Evolutionary conservation across 2,113 vertebrate genomes (phyloP), one percentile per base, ranked within the genome.

Genomic region (Pyxicephalus adspersus): DNA sequence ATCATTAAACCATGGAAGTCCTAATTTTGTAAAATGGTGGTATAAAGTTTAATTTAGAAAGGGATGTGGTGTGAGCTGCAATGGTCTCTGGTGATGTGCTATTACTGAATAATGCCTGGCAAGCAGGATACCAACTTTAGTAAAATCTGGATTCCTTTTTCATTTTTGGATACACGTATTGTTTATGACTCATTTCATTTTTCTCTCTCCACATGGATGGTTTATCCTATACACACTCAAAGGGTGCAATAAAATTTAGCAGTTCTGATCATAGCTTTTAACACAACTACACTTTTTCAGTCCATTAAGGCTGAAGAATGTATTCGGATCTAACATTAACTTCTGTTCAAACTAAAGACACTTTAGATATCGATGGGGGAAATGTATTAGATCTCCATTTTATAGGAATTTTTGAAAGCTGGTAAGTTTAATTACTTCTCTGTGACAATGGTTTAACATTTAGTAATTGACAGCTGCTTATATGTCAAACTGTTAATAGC

Each of bases 331-430:
- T 79, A 54, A 79, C 64, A 79, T 79, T 19, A 26, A 34, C 54
- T 79, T 38, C 31, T 68, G n/a, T 45, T 50, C 34, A 31, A 68
- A 79, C 68, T 58, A 67, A 77, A 77, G 52, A 79, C 52, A 25
- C 68, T 64, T 67, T 64, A 79, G 64, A 68, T 45, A 45, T 68
- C 28, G 64, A 60, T 68, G 52, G 28, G 28, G 22, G 65, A 68
- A 68, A 68, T 45, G 52, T 70, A 20, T 58, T 29, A 68, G 34
- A 58, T 68, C 31, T 68, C 52, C 65, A 13, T 68, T 54, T 57
- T 79, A 79, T 50, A 60, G 77, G 64, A 60, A 26, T 68, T 67
- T 78, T 64, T 79, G 28, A 79, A 79, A 68, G 52, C 64, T 34
- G 13, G 20, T 22, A 52, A 60, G 29, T 70, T 70, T 64, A 26